Conservation (phyloP, 1,140 invertebrate species). For the Thaumatotibia leucotreta region DNA sequence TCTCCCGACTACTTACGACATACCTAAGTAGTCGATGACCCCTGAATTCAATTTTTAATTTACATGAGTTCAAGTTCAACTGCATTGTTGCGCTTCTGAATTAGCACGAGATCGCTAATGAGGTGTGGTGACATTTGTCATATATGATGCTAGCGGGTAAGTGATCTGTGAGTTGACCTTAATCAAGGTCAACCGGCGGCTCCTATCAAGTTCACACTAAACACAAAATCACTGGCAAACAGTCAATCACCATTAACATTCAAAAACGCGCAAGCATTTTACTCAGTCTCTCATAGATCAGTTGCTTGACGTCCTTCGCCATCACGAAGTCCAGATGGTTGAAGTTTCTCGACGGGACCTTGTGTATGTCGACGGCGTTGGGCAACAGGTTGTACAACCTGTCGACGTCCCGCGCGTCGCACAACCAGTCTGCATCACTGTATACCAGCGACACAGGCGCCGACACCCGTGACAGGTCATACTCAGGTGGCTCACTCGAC, state of each 20-base stretch:
- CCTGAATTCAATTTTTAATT: no score
- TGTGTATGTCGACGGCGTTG: slow-evolving; percentile 61
- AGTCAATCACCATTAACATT: neutral
- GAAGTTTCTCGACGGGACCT: slow-evolving; percentile 55
- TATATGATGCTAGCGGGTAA: no score
- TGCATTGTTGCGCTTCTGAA: no score
- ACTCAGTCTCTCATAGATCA: slow-evolving; percentile 54
- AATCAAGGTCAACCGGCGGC: neutral
- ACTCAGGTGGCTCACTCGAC: slow-evolving; percentile 77
- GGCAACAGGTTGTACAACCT: slow-evolving; percentile 54
- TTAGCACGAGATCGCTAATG: no score
- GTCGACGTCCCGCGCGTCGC: slow-evolving; percentile 65
- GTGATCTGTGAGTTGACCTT: no score
- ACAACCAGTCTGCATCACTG: slow-evolving; percentile 79
- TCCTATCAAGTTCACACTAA: neutral
- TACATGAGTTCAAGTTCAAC: no score
- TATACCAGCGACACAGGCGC: slow-evolving; percentile 81
- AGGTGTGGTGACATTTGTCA: no score
- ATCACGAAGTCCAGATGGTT: slow-evolving; percentile 78
- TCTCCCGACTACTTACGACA: no score
- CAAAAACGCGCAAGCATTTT: slow-evolving; percentile 14
- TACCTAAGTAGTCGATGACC: no score
- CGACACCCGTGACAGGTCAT: slow-evolving; percentile 77
- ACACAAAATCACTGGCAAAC: neutral
- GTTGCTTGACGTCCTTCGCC: slow-evolving; percentile 60